Evolutionary conservation across 2,888 invertebrate species (phyloP).

Genomic region (Nomada lathburiana): DNA sequence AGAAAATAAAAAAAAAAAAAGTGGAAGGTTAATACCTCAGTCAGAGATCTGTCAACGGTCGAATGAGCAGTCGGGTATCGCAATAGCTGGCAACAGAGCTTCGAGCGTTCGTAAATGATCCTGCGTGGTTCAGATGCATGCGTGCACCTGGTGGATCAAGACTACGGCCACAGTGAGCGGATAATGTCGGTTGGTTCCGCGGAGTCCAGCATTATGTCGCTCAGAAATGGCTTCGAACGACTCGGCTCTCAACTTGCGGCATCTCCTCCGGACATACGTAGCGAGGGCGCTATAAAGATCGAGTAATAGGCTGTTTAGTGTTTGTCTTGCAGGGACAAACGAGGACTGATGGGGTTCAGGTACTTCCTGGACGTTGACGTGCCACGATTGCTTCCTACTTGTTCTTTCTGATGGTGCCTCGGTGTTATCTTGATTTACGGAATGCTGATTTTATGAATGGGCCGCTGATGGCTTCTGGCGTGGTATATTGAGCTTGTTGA

Average conservation of each 20-base stretch:
- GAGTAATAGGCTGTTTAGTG: slow-evolving; percentile 45
- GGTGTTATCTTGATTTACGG: neutral
- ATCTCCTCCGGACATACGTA: slow-evolving; percentile 29
- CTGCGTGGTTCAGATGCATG: slow-evolving; percentile 55
- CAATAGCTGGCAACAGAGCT: slow-evolving; percentile 53
- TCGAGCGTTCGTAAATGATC: slow-evolving; percentile 68
- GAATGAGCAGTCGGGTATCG: slow-evolving; percentile 75
- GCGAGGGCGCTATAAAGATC: slow-evolving; percentile 34
- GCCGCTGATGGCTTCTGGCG: neutral
- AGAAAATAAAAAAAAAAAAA: neutral
- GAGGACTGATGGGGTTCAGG: slow-evolving; percentile 27
- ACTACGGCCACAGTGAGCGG: slow-evolving; percentile 41
- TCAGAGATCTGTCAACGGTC: slow-evolving; percentile 41
- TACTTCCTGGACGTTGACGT: slow-evolving; percentile 24
- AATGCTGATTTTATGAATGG: neutral
- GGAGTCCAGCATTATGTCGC: slow-evolving; percentile 41
- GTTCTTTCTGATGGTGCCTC: neutral
- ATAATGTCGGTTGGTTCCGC: slow-evolving; percentile 37
- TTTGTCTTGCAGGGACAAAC: slow-evolving; percentile 25
- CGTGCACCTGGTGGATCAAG: slow-evolving; percentile 61
- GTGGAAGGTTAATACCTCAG: neutral
- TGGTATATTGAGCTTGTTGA: neutral
- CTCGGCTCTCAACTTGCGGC: slow-evolving; percentile 22
- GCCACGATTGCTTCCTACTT: neutral
- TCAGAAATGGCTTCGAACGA: slow-evolving; percentile 25